These are phyloP conservation scores for Phyllopteryx taeniolatus DNA, from an alignment of 2,113 vertebrate genomes.

Conservation along the genomic window DNA sequence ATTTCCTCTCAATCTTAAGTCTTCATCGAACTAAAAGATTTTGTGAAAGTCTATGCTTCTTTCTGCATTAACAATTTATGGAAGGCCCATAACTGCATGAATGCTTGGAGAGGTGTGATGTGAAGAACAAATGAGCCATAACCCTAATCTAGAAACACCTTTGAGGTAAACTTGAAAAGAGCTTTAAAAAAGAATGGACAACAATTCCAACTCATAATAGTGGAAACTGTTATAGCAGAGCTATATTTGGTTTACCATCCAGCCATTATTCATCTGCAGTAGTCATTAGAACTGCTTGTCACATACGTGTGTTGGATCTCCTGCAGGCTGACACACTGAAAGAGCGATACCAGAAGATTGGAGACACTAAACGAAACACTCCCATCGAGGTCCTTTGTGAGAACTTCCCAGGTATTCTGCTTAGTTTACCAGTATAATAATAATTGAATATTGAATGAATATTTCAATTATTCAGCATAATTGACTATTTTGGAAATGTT, in stretches of 20 bases:
- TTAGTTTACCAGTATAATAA: not conserved
- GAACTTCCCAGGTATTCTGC: slow-evolving; percentile 89
- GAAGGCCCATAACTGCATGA: not conserved
- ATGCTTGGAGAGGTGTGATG: not conserved
- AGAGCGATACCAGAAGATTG: slow-evolving; percentile 99
- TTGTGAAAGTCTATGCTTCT: not conserved
- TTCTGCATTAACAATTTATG: not conserved
- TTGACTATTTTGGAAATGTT: not conserved
- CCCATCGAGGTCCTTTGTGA: slow-evolving; percentile 98
- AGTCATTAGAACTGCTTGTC: not conserved
- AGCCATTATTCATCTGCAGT: not conserved
- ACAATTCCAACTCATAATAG: not conserved
- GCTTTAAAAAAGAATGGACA: not conserved
- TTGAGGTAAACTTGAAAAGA: not conserved
- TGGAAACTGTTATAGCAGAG: not conserved
- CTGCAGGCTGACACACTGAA: slow-evolving; percentile 95
- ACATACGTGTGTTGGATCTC: slow-evolving; percentile 13
- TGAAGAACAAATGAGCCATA: not conserved
- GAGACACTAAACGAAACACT: slow-evolving; percentile 98
- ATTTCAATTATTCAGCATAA: not conserved
- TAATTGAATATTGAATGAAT: not conserved
- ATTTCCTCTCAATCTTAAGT: not conserved
- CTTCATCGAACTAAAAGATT: not conserved
- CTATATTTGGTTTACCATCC: not conserved
- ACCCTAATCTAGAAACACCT: not conserved